phyloP scores from a whole-genome alignment of 2,113 vertebrate genomes.

The Grallaria varia region DNA sequence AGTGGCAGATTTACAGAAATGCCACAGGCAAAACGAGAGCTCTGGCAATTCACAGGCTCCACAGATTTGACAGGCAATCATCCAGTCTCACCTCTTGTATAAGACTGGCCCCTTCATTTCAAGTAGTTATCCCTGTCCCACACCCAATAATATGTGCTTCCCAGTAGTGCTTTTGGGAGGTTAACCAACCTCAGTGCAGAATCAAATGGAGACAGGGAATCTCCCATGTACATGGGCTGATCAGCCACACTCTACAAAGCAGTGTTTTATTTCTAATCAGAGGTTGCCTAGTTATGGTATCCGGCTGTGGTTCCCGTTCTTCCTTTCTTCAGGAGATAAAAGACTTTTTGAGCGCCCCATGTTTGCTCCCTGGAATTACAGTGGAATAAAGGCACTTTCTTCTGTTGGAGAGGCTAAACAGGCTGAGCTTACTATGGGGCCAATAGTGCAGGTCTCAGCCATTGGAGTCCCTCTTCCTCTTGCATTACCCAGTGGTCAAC shows the following conservation, averaged over 20 bases:
- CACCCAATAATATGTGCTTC: constrained; percentile 15
- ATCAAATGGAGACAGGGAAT: background rate
- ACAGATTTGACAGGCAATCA: constrained; percentile 43
- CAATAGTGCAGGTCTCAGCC: background rate
- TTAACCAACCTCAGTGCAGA: background rate
- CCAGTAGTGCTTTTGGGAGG: constrained; percentile 19
- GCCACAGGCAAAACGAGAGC: constrained; percentile 53
- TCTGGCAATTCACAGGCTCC: constrained; percentile 48
- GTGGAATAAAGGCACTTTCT: constrained; percentile 5
- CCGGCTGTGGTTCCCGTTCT: background rate
- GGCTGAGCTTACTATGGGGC: background rate
- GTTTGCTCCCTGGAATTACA: constrained; percentile 8
- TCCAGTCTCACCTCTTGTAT: constrained; percentile 52
- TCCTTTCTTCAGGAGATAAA: constrained; percentile 12
- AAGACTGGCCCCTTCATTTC: constrained; percentile 54
- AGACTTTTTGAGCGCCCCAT: background rate
- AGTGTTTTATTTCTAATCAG: constrained; percentile 19
- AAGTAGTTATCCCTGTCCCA: constrained; percentile 20
- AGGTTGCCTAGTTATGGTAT: background rate
- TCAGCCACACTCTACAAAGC: background rate
- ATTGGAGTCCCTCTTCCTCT: background rate
- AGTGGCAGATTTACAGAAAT: constrained; percentile 53
- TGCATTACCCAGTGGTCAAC: background rate
- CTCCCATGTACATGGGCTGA: accelerated
- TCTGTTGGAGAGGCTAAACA: background rate